Evolutionary conservation across 2,113 vertebrate species (phyloP), one percentile per base, ranked within the genome.

Genomic region (Ceyx cyanopectus): DNA sequence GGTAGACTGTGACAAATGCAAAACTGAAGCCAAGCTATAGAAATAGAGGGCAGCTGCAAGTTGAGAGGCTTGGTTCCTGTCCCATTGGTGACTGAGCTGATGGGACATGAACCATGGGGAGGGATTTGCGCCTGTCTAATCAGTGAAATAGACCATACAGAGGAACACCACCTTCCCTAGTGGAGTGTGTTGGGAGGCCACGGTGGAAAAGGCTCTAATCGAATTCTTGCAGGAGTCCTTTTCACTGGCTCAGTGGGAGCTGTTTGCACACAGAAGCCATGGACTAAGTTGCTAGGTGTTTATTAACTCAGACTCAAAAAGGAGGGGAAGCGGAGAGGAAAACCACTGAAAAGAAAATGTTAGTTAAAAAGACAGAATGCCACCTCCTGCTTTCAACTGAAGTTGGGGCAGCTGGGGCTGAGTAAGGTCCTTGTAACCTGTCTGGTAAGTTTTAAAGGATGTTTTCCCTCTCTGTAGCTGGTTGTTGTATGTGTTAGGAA

Each of bases 251-350:
- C 81, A 45, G 56, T 95, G 81, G 78, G 89, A 93, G 74, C 84
- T 95, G 78, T 95, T 95, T 94, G 87, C 91, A 95, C 84, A 90
- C 91, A 96, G 78, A 90, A 9, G 5, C 78, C 65, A 16, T 12
- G 20, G 70, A 94, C 46, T 53, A 72, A 89, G 74, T 79, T 72
- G 58, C 32, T 92, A 88, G 90, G 89, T 93, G 87, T 91, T 96
- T 93, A 91, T 94, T 96, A 94, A 95, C 86, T 91, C 74, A 54
- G 67, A 24, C 62, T 87, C 75, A 57, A 56, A 89, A 85, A 91
- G 61, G 81, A 94, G 70, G 60, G 54, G 60, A 89, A 89, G 34
- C 30, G 37, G 67, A 86, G 12, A 41, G 70, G 46, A 51, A 85
- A 95, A 66, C 1, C 60, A 57, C 75, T 67, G 75, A 73, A 70